A percentile compares a stretch with the other conserved stretches of the same genome.
These are phyloP conservation scores for Blennius ocellaris DNA, from an alignment of 2,113 vertebrate genomes.

Conservation along the genomic window DNA sequence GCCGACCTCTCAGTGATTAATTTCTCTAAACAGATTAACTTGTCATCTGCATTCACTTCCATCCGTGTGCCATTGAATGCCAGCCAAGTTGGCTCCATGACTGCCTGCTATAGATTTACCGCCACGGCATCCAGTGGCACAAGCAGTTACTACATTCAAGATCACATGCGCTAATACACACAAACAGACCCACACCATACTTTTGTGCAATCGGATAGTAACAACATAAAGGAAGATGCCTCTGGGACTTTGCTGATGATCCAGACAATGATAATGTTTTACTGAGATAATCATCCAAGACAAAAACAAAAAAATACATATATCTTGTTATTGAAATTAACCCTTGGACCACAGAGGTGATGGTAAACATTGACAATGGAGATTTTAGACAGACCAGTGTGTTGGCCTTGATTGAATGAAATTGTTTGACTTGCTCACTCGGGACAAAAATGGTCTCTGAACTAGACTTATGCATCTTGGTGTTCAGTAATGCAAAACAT, in stretches of 20 bases:
- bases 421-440: background rate
- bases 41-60: constrained; percentile 77
- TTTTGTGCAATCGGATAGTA: no score
- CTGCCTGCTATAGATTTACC: constrained; percentile 56
- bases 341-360: background rate
- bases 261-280: background rate
- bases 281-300: background rate
- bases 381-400: background rate
- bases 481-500: background rate
- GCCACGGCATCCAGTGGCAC: constrained; percentile 49
- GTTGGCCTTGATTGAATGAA: background rate
- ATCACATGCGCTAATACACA: constrained; percentile 29
- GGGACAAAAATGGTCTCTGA: background rate
- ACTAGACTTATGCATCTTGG: background rate
- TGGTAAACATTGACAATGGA: background rate
- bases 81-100: constrained; percentile 79
- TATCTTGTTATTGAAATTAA: no score
- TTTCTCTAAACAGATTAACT: constrained; percentile 83
- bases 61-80: constrained; percentile 80
- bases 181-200: background rate
- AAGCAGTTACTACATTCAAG: constrained; percentile 24
- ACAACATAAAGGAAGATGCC: background rate
- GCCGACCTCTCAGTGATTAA: constrained; percentile 65
- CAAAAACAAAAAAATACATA: no score
- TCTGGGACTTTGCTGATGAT: no score